Evolutionary conservation across 2,113 vertebrate species (phyloP), one percentile per base, ranked within the genome.

Genomic region (Lasiurus cinereus): DNA sequence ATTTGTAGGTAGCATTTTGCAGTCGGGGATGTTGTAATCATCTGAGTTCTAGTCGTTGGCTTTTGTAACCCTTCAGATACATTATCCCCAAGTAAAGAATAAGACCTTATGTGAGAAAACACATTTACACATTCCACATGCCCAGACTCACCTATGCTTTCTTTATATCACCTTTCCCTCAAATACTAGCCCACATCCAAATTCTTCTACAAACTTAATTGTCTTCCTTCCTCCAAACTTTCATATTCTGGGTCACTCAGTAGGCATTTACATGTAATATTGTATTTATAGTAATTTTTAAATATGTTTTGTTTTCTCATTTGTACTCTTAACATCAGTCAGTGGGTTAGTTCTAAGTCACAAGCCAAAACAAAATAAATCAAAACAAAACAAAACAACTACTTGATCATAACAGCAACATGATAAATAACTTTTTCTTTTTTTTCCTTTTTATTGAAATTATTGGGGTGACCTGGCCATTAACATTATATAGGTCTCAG

Each of bases 251-350:
- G 19, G 12, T 72, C 10, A 72, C 7, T 80, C 16, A 59, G 6
- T 69, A 15, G 46, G 1, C 13, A 77, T 62, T 86, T 77, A n/a
- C 12, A 24, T 83, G 10, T 64, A 83, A 62, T 83, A 72, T 15
- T 84, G 6, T 70, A 67, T 27, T 77, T 90, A 50, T 1, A 80
- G 83, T 84, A 88, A 70, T 52, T 90, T 69, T 66, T 77, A 36
- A 6, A 89, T 92, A 74, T 74, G n/a, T 13, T 54, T 15, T 95
- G 11, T 76, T 21, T 92, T 74, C 31, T 92, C 50, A 64, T 94
- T 70, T 92, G 36, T 91, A 16, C 21, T 86, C 18, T 87, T 43
- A 94, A 56, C n/a, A 92, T 39, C 39, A 39, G 39, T 39, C 39
- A 39, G 3, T 39, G 59, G 24, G 3, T 96, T 39, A 77, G 19